phyloP scores from a whole-genome alignment of 2,797 vertebrate species.

The Oreochromis mossambicus region DNA sequence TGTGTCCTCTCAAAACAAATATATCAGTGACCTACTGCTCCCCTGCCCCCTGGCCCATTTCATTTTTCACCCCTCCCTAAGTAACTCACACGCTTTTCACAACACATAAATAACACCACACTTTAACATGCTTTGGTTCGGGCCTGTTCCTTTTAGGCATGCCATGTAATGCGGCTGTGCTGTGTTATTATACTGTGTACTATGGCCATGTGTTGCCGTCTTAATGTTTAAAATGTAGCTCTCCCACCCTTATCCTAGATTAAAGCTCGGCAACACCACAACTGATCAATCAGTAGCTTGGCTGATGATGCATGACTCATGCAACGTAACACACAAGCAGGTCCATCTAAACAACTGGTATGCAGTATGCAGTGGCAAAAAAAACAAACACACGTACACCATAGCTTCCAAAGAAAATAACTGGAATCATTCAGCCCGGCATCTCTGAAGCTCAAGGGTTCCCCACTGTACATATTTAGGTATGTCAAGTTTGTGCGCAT shows the following conservation, averaged over 20 bases:
- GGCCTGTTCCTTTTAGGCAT: slow-evolving; percentile 62
- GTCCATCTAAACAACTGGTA: slow-evolving; percentile 55
- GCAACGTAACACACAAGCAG: slow-evolving; percentile 71
- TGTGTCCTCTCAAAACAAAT: slow-evolving; percentile 17
- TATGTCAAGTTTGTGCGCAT: slow-evolving; percentile 76
- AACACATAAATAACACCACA: slow-evolving; percentile 64
- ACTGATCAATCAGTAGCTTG: slow-evolving; percentile 60
- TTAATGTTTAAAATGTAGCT: slow-evolving; percentile 36
- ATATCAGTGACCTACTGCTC: slow-evolving; percentile 24
- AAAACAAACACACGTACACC: slow-evolving; percentile 54
- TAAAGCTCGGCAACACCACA: slow-evolving; percentile 48
- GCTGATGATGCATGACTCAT: slow-evolving; percentile 70
- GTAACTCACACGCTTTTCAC: slow-evolving; percentile 48
- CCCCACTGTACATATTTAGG: slow-evolving; percentile 86
- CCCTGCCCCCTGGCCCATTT: slow-evolving; percentile 33
- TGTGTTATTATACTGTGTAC: slow-evolving; percentile 38
- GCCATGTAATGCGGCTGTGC: slow-evolving; percentile 64
- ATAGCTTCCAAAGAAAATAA: slow-evolving; percentile 61
- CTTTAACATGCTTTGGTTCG: slow-evolving; percentile 70
- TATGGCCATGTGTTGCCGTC: slow-evolving; percentile 20
- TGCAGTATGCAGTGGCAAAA: slow-evolving; percentile 59
- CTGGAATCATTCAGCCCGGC: slow-evolving; percentile 71
- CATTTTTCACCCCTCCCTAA: slow-evolving; percentile 38
- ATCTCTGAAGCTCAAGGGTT: slow-evolving; percentile 80
- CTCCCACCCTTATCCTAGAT: slow-evolving; percentile 35